phyloP scores from a whole-genome alignment of 2,797 vertebrate genomes.

The Crocodylus rhombifer region DNA sequence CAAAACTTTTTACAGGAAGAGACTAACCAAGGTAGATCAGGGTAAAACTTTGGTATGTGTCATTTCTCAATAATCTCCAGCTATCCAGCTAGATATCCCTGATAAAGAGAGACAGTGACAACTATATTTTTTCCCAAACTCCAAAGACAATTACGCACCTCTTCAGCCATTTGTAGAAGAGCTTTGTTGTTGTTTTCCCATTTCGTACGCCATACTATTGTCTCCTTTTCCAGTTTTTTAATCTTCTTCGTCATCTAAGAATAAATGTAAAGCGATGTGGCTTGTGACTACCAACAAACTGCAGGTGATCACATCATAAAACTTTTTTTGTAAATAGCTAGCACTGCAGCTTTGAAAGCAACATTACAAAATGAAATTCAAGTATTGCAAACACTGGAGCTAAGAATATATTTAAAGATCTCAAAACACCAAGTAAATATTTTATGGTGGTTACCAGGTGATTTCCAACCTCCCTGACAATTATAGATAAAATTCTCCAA shows the following conservation, averaged over 20 bases:
- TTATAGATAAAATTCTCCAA: not conserved
- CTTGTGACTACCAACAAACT: not conserved
- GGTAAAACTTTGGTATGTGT: not conserved
- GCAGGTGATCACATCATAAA: not conserved
- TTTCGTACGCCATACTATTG: slow-evolving; percentile 95
- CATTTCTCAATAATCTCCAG: not conserved
- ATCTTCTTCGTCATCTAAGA: slow-evolving; percentile 99
- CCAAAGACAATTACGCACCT: slow-evolving; percentile 84
- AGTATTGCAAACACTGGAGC: not conserved
- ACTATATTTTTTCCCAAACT: not conserved
- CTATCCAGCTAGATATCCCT: not conserved
- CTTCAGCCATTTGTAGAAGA: slow-evolving; percentile 99
- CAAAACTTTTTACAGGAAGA: not conserved
- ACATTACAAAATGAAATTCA: not conserved
- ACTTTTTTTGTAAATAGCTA: not conserved
- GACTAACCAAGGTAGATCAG: not conserved
- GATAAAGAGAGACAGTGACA: not conserved
- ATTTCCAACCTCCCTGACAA: not conserved
- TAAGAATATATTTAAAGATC: not conserved
- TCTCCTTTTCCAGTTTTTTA: slow-evolving; percentile 99
- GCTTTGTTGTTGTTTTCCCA: slow-evolving; percentile 99
- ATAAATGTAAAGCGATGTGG: not conserved
- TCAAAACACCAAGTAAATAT: not conserved
- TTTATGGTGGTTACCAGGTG: not conserved
- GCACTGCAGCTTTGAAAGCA: not conserved